Evolutionary conservation across 2,888 invertebrate genomes (phyloP).

Genomic region (Chalcis sispes): DNA sequence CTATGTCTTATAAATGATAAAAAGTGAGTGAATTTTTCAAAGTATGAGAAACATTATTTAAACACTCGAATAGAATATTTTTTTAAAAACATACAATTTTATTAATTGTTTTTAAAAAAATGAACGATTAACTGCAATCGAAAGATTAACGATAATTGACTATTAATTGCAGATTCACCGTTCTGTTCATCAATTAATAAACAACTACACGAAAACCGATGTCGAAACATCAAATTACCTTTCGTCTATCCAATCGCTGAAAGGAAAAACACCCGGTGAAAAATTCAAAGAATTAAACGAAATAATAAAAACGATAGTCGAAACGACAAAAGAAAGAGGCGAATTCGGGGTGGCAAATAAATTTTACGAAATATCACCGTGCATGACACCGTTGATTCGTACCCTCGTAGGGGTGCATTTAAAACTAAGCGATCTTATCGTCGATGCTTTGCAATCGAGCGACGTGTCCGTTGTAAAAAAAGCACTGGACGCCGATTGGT

Average conservation of each 20-base stretch:
- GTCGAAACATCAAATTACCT: neutral
- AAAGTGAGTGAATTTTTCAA: too few relatives aligned
- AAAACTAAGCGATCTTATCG: slow-evolving; percentile 58
- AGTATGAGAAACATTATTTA: slow-evolving; percentile 3
- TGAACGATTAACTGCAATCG: slow-evolving; percentile 35
- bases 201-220: neutral
- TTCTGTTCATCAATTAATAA: neutral
- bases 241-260: neutral
- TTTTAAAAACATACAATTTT: too few relatives aligned
- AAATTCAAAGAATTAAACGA: neutral
- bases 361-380: neutral
- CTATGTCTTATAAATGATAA: too few relatives aligned
- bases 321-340: neutral
- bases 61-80: too few relatives aligned
- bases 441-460: slow-evolving; percentile 67
- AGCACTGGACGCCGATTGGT: slow-evolving; percentile 66
- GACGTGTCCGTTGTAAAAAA: slow-evolving; percentile 63
- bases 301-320: neutral
- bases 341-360: neutral
- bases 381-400: slow-evolving; percentile 58
- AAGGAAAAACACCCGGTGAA: slow-evolving; percentile 1
- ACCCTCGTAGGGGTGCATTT: slow-evolving; percentile 62
- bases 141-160: too few relatives aligned
- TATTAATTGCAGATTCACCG: neutral
- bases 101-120: too few relatives aligned